Base-by-base conservation (phyloP, 2,797 vertebrate genomes). In the Amniataba percoides region DNA sequence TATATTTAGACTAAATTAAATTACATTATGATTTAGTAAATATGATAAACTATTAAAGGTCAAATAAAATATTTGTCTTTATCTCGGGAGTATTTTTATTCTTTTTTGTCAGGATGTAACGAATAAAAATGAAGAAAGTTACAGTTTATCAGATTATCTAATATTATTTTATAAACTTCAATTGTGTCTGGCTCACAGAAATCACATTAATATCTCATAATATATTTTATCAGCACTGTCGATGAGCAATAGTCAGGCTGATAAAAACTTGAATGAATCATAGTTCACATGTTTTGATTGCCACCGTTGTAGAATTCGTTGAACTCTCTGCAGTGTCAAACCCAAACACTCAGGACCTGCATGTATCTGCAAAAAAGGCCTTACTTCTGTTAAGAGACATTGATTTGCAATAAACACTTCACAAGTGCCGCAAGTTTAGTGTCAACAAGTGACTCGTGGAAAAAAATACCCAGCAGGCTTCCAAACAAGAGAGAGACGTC, bases 381-480 rank as follows among this genome's bases (percentile, higher is more conserved):
- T 23, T 42, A 31, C 43, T 49, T 64, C 23, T 51, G 45, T 67
- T 67, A 4, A 67, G 67, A 74, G 53, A 83, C 71, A 84, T 45
- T 64, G 49, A 71, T 86, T 89, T 81, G 83, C 59, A 88, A 92
- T 90, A 87, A 89, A 92, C 86, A 88, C 80, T 71, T 48, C 21
- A 80, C 53, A 78, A 76, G 77, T 31, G 67, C 72, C 76, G 48
- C 53, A 7, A 49, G 86, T 87, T 87, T 87, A 78, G 79, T 83
- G 87, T 90, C 89, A 91, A 89, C 89, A 91, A 46, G 61, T 36
- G 53, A 71, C 82, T 82, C 74, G 74, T 80, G 70, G 72, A 70
- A 58, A 49, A 72, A 61, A 67, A 56, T 27, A 9, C 7, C 6
- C 61, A 21, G 55, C 56, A 80, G 55, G 12, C 61, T 51, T 11